Evolutionary conservation across 2,797 vertebrate species (phyloP).

Genomic region (Cossypha heuglini): DNA sequence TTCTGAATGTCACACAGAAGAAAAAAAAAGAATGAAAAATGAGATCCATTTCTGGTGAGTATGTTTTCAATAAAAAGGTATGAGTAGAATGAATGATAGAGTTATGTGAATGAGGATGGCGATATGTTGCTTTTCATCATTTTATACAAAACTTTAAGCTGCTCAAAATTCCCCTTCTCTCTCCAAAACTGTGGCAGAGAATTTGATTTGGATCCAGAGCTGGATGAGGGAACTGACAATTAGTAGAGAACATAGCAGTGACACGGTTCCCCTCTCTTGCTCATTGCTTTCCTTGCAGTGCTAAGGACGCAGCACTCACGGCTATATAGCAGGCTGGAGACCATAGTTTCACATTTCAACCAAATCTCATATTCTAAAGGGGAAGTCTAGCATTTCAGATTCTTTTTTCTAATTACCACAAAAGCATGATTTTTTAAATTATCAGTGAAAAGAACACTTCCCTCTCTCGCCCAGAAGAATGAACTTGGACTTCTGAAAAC

Average conservation of each 20-base stretch:
- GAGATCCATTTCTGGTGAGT: neutral
- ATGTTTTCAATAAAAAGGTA: neutral
- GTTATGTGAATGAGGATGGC: neutral
- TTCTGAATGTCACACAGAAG: neutral
- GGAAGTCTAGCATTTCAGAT: neutral
- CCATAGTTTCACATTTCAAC: accelerated
- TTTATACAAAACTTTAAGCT: neutral
- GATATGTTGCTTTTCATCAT: neutral
- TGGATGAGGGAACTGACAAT: neutral
- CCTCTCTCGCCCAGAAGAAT: neutral
- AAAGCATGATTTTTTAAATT: neutral
- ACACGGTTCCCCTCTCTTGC: neutral
- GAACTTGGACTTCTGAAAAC: neutral
- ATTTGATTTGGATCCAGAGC: neutral
- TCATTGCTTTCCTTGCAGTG: neutral
- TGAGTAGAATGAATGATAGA: neutral
- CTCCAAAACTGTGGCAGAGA: neutral
- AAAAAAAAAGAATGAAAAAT: neutral
- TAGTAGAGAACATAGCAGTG: neutral
- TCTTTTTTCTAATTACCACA: neutral
- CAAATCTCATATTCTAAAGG: neutral
- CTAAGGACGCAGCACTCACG: accelerated
- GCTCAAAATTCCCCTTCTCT: neutral
- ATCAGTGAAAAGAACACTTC: neutral
- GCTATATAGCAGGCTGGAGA: neutral